Base-by-base conservation (phyloP, 2,797 vertebrate genomes). In the Onychomys torridus region DNA sequence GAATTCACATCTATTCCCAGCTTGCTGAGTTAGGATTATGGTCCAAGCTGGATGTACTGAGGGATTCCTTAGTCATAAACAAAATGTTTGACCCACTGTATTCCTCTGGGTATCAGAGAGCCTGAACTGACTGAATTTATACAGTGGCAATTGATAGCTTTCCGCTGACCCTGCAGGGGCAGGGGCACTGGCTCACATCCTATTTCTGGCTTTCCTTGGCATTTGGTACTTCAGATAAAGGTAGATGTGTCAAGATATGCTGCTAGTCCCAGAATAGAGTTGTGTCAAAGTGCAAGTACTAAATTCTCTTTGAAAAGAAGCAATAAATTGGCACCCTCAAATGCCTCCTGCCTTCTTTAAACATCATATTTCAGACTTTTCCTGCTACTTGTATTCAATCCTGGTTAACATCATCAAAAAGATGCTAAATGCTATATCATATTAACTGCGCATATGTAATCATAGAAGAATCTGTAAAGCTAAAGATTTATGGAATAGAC, bases 201-300 rank as follows among this genome's bases (percentile, higher is more conserved):
- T 97, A 23, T 92, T 97, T 97, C 97, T 96, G 97, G 69, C 88
- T 98, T 95, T 84, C 96, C 94, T 93, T 96, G 97, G 69, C 96
- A 97, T 96, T 98, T 97, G 97, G 95, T 96, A 97, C 94, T 95
- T 71, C 88, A 96, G 98, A 97, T 97, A 96, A 98, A 97, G 95
- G 97, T 97, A 96, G 93, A 55, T 94, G 89, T 98, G 97, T 98
- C 97, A 93, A 94, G 95, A 97, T 94, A 75, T 55, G 71, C 92
- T 97, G 91, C 96, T 97, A 87, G 96, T 61, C 89, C 81, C 90
- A 71, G 63, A 97, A 86, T 90, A 93, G 84, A 97, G 97, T 93
- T 81, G 93, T 97, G 97, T 97, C 21, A 3, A 93, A 96, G 95
- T 67, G 75, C 81, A 81, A 65, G 94, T 94, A 86, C 77, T 98